Conservation (phyloP, 2,888 invertebrate species). For the Clunio marinus region DNA sequence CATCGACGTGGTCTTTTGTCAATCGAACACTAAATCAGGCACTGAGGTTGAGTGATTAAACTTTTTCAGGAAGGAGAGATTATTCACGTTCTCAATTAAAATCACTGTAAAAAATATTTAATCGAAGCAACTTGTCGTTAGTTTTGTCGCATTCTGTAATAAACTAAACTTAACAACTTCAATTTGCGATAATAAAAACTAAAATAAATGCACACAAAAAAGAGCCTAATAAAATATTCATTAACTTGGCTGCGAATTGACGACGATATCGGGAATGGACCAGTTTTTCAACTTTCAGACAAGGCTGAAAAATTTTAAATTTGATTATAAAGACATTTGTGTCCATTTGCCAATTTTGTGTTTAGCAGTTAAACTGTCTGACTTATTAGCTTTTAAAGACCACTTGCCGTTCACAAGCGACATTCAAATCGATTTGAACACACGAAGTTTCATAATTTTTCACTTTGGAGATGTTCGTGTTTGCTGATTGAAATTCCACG, state of each 20-base stretch:
- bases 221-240: slow-evolving; percentile 18
- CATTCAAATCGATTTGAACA: background rate
- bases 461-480: too few relatives aligned
- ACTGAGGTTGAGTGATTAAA: background rate
- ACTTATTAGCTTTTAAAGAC: slow-evolving; percentile 31
- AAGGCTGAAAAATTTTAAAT: background rate
- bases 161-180: too few relatives aligned
- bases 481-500: too few relatives aligned
- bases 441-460: background rate
- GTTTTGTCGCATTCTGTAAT: too few relatives aligned
- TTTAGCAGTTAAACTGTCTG: slow-evolving; percentile 27
- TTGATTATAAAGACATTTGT: slow-evolving; percentile 39
- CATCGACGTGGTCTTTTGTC: slow-evolving; percentile 7
- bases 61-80: too few relatives aligned
- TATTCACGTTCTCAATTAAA: too few relatives aligned
- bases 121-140: too few relatives aligned
- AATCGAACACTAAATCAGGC: slow-evolving; percentile 1
- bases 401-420: slow-evolving; percentile 1
- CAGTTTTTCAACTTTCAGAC: slow-evolving; percentile 5
- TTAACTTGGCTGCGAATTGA: background rate
- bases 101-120: too few relatives aligned
- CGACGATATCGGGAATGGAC: background rate
- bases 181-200: too few relatives aligned
- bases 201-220: slow-evolving; percentile 11
- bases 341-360: slow-evolving; percentile 37